These are phyloP conservation scores for Megalonaias nervosa DNA, from an alignment of 1,140 invertebrate genomes.

Conservation along the genomic window DNA sequence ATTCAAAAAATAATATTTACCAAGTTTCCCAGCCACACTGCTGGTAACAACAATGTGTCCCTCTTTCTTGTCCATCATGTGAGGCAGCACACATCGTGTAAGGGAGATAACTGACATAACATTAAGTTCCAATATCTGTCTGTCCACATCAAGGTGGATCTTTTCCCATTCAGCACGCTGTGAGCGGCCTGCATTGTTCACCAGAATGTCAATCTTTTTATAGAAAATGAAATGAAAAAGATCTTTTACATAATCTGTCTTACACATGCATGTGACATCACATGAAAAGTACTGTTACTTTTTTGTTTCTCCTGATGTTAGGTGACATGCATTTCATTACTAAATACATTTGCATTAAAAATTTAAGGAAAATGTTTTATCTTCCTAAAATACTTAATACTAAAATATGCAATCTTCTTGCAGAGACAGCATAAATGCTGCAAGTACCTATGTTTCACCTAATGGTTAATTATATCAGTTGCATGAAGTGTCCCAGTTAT, in stretches of 20 bases:
- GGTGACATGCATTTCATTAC: not conserved
- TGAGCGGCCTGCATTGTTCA: conserved; percentile 76
- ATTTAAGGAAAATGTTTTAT: not conserved
- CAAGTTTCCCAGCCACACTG: conserved; percentile 75
- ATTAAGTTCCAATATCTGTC: conserved; percentile 86
- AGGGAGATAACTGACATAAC: conserved; percentile 84
- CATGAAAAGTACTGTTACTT: too few relatives aligned
- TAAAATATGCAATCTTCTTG: not conserved
- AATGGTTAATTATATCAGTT: too few relatives aligned
- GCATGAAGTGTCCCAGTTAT: too few relatives aligned
- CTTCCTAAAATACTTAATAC: not conserved
- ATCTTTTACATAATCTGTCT: not conserved
- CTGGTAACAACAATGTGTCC: conserved; percentile 72
- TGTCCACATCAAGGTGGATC: conserved; percentile 84
- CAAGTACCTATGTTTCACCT: too few relatives aligned
- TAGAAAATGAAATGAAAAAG: not conserved
- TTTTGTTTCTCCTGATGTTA: not conserved
- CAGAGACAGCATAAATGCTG: too few relatives aligned
- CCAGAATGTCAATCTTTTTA: conserved; percentile 68
- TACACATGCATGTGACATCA: not conserved
- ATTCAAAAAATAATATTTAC: conserved; percentile 73
- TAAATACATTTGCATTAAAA: not conserved
- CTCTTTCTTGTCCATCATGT: conserved; percentile 65
- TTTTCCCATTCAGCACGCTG: conserved; percentile 85
- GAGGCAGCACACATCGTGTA: conserved; percentile 65